Evolutionary conservation across 2,797 vertebrate genomes (phyloP).

Genomic region (Poeciliopsis presidionis): DNA sequence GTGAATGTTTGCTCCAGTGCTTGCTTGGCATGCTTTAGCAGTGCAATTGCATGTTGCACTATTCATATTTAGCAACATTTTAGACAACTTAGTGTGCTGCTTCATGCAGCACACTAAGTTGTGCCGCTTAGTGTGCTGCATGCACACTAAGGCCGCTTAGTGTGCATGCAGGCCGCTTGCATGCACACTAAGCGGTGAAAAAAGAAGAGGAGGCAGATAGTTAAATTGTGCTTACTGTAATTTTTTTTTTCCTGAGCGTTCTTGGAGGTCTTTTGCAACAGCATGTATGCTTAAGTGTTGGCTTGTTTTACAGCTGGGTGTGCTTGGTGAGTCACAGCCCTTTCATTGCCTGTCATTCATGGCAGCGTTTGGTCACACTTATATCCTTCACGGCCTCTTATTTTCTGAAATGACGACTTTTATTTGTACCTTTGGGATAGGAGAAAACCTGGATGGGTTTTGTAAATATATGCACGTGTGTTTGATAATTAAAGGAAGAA

Average conservation of each 20-base stretch:
- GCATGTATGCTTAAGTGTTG: constrained; percentile 15
- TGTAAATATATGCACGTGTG: background rate
- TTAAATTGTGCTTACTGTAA: background rate
- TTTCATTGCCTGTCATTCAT: constrained; percentile 26
- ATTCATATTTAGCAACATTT: constrained; percentile 49
- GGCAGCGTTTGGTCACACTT: constrained; percentile 26
- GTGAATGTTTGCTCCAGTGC: constrained; percentile 5
- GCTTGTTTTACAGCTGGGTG: constrained; percentile 40
- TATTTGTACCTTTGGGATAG: constrained; percentile 57
- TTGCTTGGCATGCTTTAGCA: constrained; percentile 27
- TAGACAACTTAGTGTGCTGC: constrained; percentile 24
- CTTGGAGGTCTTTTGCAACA: constrained; percentile 1
- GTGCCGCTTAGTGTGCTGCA: too few relatives aligned
- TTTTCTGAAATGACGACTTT: constrained; percentile 25
- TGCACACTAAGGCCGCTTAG: too few relatives aligned
- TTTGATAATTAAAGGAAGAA: constrained; percentile 6
- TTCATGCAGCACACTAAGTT: too few relatives aligned
- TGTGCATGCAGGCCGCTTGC: too few relatives aligned
- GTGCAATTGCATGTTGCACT: constrained; percentile 44
- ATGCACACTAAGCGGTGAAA: too few relatives aligned
- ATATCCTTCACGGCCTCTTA: constrained; percentile 16
- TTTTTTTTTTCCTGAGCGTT: background rate
- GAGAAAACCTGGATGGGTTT: constrained; percentile 29
- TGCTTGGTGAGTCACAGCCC: constrained; percentile 49
- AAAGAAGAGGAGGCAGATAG: background rate